Percentiles rank a stretch among this genome's conserved stretches.
These are phyloP conservation scores for Iphiclides podalirius DNA, from an alignment of 2,888 invertebrate species.

Conservation along the genomic window DNA sequence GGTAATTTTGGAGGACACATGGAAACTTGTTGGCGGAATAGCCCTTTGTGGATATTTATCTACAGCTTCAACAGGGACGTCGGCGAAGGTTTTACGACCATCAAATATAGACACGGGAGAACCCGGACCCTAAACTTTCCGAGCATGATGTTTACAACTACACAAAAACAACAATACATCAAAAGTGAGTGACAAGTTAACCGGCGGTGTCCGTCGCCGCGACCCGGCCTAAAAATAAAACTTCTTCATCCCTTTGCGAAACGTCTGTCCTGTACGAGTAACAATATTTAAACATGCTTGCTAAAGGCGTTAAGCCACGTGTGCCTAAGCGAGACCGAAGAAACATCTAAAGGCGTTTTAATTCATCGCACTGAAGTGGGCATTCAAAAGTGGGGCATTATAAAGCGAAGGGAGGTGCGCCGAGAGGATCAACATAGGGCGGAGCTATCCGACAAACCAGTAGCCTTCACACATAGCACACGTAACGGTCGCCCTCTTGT, in stretches of 20 bases:
- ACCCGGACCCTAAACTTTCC: conserved; percentile 57
- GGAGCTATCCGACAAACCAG: conserved; percentile 67
- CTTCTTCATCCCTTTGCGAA: not conserved
- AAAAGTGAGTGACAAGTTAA: conserved; percentile 74
- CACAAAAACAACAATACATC: conserved; percentile 74
- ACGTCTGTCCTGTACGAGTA: not conserved
- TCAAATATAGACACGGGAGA: conserved; percentile 20
- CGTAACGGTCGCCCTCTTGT: conserved; percentile 62
- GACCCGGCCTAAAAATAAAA: too few relatives aligned
- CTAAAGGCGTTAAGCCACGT: not conserved
- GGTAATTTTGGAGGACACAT: not conserved
- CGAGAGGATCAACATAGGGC: conserved; percentile 65
- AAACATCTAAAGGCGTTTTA: conserved; percentile 49
- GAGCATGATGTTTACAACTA: conserved; percentile 64
- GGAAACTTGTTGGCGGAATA: conserved; percentile 17
- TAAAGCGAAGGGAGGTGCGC: conserved; percentile 73
- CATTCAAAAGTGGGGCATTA: conserved; percentile 66
- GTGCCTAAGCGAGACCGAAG: conserved; percentile 15
- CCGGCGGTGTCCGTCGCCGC: conserved; percentile 54
- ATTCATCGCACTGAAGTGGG: conserved; percentile 57
- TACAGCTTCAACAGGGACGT: too few relatives aligned
- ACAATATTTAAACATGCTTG: not conserved
- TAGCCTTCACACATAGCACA: conserved; percentile 60
- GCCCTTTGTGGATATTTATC: conserved; percentile 3
- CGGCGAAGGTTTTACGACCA: conserved; percentile 25